These are phyloP conservation scores for Eulithis testata DNA, from an alignment of 2,888 invertebrate genomes.

Conservation along the genomic window DNA sequence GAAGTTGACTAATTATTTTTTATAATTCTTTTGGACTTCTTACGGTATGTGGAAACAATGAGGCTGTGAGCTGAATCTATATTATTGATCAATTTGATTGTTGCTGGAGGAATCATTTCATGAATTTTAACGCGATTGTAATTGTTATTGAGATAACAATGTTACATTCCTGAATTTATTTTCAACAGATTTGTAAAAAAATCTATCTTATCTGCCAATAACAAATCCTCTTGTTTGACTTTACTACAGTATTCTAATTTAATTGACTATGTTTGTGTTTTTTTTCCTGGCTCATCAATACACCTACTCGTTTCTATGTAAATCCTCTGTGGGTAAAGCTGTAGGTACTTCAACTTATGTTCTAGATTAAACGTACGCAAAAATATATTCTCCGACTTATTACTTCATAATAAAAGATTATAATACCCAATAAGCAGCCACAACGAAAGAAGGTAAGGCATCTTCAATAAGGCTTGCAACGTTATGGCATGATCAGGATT, in stretches of 20 bases:
- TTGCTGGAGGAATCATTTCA: slow-evolving; percentile 13
- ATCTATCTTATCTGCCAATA: too few species aligned
- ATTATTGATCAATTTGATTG: slow-evolving; percentile 21
- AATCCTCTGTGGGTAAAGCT: too few species aligned
- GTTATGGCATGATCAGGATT: slow-evolving; percentile 58
- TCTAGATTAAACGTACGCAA: neutral
- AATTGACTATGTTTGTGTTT: too few species aligned
- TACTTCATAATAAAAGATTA: slow-evolving; percentile 1
- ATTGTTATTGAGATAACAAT: slow-evolving; percentile 10
- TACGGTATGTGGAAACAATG: slow-evolving; percentile 37
- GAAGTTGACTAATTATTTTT: slow-evolving; percentile 38
- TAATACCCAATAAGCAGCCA: slow-evolving; percentile 11
- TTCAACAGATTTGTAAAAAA: too few species aligned
- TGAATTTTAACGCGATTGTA: slow-evolving; percentile 21
- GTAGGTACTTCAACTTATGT: too few species aligned
- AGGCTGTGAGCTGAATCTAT: slow-evolving; percentile 36
- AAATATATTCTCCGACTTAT: neutral
- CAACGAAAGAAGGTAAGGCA: slow-evolving; percentile 9
- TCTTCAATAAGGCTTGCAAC: slow-evolving; percentile 44
- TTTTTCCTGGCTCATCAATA: too few species aligned
- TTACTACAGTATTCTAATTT: too few species aligned
- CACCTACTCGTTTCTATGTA: too few species aligned
- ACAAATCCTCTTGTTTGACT: too few species aligned
- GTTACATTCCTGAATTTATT: slow-evolving; percentile 6
- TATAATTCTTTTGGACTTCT: slow-evolving; percentile 31